Percentiles rank a stretch among this genome's conserved stretches.
Evolutionary conservation across 92 coral and sea anemone genomes (phyloP).

Genomic region (Isaurus tuberculatus): DNA sequence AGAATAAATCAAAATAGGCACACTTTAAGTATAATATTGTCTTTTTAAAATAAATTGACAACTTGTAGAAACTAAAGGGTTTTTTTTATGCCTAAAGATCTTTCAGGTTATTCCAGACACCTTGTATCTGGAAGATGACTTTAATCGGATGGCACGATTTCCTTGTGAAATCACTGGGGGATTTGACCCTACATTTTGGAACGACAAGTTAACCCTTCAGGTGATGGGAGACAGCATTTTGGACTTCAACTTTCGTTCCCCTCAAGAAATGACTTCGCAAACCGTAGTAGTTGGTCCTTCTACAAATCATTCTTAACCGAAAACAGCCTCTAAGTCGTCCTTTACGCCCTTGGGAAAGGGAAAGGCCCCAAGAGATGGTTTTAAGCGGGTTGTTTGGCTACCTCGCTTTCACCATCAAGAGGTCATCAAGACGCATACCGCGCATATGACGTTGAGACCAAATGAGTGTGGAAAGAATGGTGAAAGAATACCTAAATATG

Average conservation of each 20-base stretch:
- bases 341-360: too few relatives aligned
- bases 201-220: constrained; percentile 1
- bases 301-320: not conserved
- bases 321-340: not conserved
- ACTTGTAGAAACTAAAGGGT: too few relatives aligned
- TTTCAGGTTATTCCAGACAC: constrained; percentile 27
- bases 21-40: too few relatives aligned
- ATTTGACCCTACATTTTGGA: constrained; percentile 26
- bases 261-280: too few relatives aligned
- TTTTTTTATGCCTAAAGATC: too few relatives aligned
- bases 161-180: constrained; percentile 22
- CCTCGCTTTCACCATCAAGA: constrained; percentile 13
- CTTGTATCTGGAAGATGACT: constrained; percentile 20
- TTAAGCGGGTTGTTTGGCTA: constrained; percentile 23
- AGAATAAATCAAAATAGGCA: too few relatives aligned
- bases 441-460: constrained; percentile 1
- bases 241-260: too few relatives aligned
- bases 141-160: constrained; percentile 15
- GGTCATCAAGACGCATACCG: constrained; percentile 1
- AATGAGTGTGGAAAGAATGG: too few relatives aligned
- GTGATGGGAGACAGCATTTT: not conserved
- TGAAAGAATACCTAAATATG: too few relatives aligned
- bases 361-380: not conserved
- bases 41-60: too few relatives aligned
- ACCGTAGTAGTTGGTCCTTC: too few relatives aligned